Evolutionary conservation across 2,888 invertebrate genomes (phyloP).

Genomic region (Limnephilus lunatus): DNA sequence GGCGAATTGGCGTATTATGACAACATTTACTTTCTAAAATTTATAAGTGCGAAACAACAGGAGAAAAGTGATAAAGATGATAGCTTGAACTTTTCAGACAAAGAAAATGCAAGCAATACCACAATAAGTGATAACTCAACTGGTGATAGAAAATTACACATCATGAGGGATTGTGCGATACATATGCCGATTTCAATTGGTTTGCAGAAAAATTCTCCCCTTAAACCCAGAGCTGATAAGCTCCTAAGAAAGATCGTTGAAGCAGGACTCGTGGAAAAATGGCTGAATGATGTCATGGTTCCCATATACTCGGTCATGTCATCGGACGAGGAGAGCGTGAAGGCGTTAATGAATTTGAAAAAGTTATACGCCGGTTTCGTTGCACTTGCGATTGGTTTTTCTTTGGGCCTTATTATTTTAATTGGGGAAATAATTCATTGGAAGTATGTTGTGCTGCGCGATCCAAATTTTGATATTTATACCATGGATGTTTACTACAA

Average conservation of each 20-base stretch:
- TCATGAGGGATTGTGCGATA: conserved; percentile 89
- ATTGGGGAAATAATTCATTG: conserved; percentile 83
- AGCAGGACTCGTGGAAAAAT: conserved; percentile 86
- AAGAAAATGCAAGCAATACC: conserved; percentile 67
- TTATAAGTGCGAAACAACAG: conserved; percentile 80
- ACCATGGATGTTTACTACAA: conserved; percentile 77
- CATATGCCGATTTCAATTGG: conserved; percentile 90
- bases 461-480: conserved; percentile 86
- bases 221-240: conserved; percentile 83
- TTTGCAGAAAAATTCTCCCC: conserved; percentile 88
- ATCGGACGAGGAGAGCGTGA: conserved; percentile 79
- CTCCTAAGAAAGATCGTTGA: conserved; percentile 84
- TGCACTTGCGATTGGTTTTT: conserved; percentile 84
- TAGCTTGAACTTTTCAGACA: conserved; percentile 67
- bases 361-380: conserved; percentile 88
- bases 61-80: conserved; percentile 69
- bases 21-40: conserved; percentile 83
- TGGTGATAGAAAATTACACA: conserved; percentile 81
- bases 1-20: conserved; percentile 89
- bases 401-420: conserved; percentile 78
- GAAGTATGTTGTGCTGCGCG: conserved; percentile 79
- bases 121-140: conserved; percentile 67
- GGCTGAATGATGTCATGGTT: conserved; percentile 86
- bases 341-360: conserved; percentile 86
- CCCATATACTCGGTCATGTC: conserved; percentile 77